Base-by-base conservation (phyloP, 1,140 invertebrate genomes). In the Asbolus verrucosus region DNA sequence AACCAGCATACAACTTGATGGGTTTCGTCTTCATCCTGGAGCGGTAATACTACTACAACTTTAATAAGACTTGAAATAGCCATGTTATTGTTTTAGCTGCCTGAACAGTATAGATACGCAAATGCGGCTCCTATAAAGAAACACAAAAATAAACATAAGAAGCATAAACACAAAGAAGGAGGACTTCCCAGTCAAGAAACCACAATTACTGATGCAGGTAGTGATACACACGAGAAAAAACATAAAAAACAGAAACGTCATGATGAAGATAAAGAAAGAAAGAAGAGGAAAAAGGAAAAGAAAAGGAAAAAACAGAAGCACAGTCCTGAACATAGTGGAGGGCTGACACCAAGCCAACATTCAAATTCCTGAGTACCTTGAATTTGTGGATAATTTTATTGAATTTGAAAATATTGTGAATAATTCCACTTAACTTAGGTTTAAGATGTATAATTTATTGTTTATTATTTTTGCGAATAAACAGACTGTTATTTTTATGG, bases 281-380 rank as follows among this genome's bases (percentile, higher is more conserved):
- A 95, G 82, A 97, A 96, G 77, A 87, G 94, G 75, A 97, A 97
- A 88, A 97, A 97, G 83, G 94, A 97, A 77, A 95, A 97, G 81
- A 96, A 97, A 77, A 88, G 94, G 67, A 96, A 96, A 88, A 96
- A 95, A 82, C 94, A 96, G 77, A 94, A 94, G 77, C 94, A 96
- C 78, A 96, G 94, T 79, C 94, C 94, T 0, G 94, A 96, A 78
- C 93, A 95, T 75, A 87, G 90, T 2, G 85, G 86, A 39, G 86
- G 87, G 31, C 82, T 91, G 41, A 91, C 90, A 33, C 90, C 90
- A 1, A 90, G 85, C 73, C 90, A 91, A 77, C 91, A 92, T 67
- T 75, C 76, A 6, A 78, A 70, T 62, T 54, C 61, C n/a, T 41
- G 39, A 63, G 36, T 61, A 61, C 54, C 54, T 61, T 59, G 24